These are phyloP conservation scores for Pipistrellus pipistrellus DNA, from an alignment of 2,797 vertebrate species.

Conservation along the genomic window DNA sequence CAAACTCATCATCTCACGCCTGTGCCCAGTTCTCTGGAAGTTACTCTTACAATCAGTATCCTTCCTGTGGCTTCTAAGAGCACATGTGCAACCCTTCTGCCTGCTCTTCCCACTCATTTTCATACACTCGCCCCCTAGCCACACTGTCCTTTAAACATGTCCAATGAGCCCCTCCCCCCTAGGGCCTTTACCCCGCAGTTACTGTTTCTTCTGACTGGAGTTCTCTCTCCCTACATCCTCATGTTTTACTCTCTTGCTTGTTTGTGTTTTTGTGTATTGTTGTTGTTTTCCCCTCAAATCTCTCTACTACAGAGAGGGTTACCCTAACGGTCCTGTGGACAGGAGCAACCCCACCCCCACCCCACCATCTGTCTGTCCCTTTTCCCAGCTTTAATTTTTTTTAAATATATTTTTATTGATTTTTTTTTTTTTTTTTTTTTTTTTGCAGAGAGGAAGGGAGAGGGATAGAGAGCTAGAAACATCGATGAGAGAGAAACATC, in stretches of 20 bases:
- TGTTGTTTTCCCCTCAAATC: not conserved
- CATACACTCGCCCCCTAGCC: not conserved
- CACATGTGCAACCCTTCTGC: not conserved
- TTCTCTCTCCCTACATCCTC: not conserved
- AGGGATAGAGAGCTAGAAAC: too few species aligned
- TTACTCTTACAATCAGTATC: not conserved
- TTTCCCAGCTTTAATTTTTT: not conserved
- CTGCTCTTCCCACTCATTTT: not conserved
- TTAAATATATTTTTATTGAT: too few species aligned
- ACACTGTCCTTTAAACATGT: not conserved
- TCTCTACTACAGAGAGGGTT: not conserved
- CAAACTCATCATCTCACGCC: not conserved
- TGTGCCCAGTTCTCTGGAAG: not conserved
- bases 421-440: too few species aligned
- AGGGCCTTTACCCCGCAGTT: not conserved
- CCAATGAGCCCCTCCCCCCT: too few species aligned
- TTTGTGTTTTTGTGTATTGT: not conserved
- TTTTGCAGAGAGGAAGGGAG: too few species aligned
- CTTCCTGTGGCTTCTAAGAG: not conserved
- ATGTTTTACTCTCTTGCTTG: not conserved
- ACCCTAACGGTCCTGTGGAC: fast-evolving
- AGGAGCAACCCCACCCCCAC: too few species aligned
- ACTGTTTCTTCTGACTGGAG: not conserved
- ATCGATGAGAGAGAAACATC: too few species aligned
- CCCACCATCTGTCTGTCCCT: not conserved